Base-by-base conservation (phyloP, 2,113 vertebrate genomes). In the Burhinus oedicnemus region DNA sequence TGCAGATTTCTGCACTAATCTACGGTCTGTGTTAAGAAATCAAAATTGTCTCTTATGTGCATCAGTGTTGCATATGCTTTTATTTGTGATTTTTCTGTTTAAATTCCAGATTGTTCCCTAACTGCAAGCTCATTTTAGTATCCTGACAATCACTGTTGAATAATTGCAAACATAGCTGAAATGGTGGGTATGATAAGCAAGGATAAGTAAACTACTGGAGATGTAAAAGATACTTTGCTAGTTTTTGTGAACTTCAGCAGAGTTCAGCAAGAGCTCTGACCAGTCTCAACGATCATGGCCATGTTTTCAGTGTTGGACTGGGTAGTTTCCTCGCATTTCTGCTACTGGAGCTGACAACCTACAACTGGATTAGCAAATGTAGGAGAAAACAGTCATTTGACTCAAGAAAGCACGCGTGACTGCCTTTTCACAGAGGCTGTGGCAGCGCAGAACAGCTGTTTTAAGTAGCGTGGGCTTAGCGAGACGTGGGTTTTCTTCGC, bases 381-480 rank as follows among this genome's bases (percentile, higher is more conserved):
- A 74, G 36, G 62, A 58, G 30, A n/a, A 57, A 76, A 68, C 0
- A 36, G 20, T 16, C 70, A 9, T 47, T 89, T 79, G 26, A 34
- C 12, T 75, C 52, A 76, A 32, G 4, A 32, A 57, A 49, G 26
- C 3, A 68, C 2, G 2, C 5, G 19, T 78, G 7, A 29, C 17
- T 36, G 26, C 1, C 1, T 62, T 80, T 77, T 77, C 36, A 49
- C 32, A 66, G 2, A 14, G 36, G 19, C 14, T 85, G 49, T 69
- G 30, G 4, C 26, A 89, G 52, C 22, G 12, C 27, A 60, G n/a
- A 75, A 23, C 5, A 16, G 23, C 49, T 55, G 8, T 21, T 93
- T 65, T 21, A n/a, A 45, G 34, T 25, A 6, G 3, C 1, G 1
- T 44, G 26, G 38, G 4, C 15, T 42, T 49, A 45, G 22, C 0